phyloP scores from a whole-genome alignment of 92 coral and sea anemone species.

The Phenganax subtilis region DNA sequence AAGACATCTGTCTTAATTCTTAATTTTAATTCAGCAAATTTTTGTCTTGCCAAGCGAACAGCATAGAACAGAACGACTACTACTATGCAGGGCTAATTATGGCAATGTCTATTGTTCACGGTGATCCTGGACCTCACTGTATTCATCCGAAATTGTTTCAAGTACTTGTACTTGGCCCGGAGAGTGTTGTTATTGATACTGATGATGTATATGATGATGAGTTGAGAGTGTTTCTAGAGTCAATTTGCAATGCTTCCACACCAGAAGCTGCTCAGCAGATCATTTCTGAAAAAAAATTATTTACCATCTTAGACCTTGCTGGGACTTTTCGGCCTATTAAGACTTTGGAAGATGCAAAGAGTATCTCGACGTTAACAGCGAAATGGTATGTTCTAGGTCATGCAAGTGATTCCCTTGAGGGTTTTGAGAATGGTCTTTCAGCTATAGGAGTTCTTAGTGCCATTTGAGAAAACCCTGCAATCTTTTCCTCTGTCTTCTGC shows the following conservation, averaged over 20 bases:
- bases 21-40: conserved; percentile 19
- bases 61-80: conserved; percentile 32
- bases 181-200: background rate
- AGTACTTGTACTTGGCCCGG: background rate
- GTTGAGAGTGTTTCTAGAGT: conserved; percentile 6
- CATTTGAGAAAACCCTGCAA: background rate
- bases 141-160: conserved; percentile 25
- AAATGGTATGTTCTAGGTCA: conserved; percentile 30
- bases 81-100: conserved; percentile 31
- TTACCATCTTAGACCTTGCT: conserved; percentile 55
- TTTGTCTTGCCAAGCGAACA: conserved; percentile 20
- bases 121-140: conserved; percentile 33
- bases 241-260: background rate
- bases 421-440: conserved; percentile 34
- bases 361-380: conserved; percentile 27
- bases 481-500: conserved; percentile 28
- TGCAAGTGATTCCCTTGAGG: conserved; percentile 28
- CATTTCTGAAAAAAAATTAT: conserved; percentile 7
- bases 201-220: conserved; percentile 27
- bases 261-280: background rate
- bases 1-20: conserved; percentile 33
- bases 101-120: conserved; percentile 37
- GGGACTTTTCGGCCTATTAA: conserved; percentile 54
- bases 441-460: conserved; percentile 36
- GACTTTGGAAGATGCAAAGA: conserved; percentile 47